A percentile compares a stretch with the other conserved stretches of the same genome.
These are phyloP conservation scores for Tipula confusa DNA, from an alignment of 2,888 invertebrate genomes.

Conservation along the genomic window DNA sequence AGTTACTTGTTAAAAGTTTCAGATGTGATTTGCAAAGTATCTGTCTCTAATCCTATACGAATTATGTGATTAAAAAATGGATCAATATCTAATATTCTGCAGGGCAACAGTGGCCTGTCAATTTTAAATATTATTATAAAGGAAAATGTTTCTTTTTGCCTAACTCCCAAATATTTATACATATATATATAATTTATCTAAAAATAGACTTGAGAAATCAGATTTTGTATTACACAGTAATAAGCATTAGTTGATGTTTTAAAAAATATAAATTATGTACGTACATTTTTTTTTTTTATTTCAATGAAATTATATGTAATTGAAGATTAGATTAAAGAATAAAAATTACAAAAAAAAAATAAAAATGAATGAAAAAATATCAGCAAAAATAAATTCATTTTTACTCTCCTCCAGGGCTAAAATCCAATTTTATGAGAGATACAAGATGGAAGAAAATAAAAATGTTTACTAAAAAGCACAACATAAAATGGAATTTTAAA, in stretches of 20 bases:
- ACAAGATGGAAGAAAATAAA: neutral
- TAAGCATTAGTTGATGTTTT: neutral
- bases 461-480: neutral
- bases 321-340: slow-evolving; percentile 20
- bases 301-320: slow-evolving; percentile 3
- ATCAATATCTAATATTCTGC: too few relatives aligned
- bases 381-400: slow-evolving; percentile 9
- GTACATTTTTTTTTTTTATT: neutral
- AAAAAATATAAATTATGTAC: neutral
- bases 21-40: too few relatives aligned
- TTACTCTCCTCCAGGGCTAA: neutral
- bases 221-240: neutral
- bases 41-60: too few relatives aligned
- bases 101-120: too few relatives aligned
- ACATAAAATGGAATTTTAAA: slow-evolving; percentile 6
- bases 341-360: neutral
- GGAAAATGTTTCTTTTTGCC: too few relatives aligned
- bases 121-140: too few relatives aligned
- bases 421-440: slow-evolving; percentile 15
- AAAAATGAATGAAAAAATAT: slow-evolving; percentile 1
- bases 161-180: neutral
- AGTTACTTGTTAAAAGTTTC: too few relatives aligned
- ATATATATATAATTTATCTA: neutral
- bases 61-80: too few relatives aligned
- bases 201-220: neutral